Conservation (phyloP, 2,888 invertebrate species). For the Agrenia bidenticulata region DNA sequence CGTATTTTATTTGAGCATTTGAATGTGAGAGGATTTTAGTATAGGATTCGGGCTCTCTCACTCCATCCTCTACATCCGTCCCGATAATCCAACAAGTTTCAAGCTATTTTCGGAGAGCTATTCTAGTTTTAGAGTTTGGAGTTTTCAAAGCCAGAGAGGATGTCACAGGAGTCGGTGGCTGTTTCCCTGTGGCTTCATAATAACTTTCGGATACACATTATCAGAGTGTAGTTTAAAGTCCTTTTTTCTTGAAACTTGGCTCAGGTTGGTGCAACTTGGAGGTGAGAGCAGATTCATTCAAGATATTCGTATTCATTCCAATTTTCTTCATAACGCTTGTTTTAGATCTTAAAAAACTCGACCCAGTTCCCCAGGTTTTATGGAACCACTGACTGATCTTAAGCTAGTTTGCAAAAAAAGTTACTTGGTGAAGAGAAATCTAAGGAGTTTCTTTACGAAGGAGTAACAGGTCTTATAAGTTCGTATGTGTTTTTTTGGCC, state of each 20-base stretch:
- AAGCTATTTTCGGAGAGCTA: background rate
- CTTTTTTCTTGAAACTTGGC: slow-evolving; percentile 2
- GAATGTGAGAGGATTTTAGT: too few species aligned
- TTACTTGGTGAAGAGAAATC: too few species aligned
- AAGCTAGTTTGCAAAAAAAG: too few species aligned
- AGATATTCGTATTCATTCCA: background rate
- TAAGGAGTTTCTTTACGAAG: too few species aligned
- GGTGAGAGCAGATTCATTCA: too few species aligned
- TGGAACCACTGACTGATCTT: slow-evolving; percentile 30
- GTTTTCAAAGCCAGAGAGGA: too few species aligned
- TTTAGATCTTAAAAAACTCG: background rate
- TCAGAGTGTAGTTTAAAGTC: background rate
- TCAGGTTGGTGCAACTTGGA: background rate
- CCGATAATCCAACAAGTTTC: slow-evolving; percentile 7
- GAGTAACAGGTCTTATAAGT: too few species aligned
- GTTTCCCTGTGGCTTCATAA: slow-evolving; percentile 19
- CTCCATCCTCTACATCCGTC: too few species aligned
- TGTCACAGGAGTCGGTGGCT: slow-evolving; percentile 25
- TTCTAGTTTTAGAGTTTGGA: background rate
- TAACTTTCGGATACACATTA: slow-evolving; percentile 21
- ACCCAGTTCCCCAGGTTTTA: background rate
- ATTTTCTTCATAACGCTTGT: background rate
- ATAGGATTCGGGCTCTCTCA: too few species aligned
- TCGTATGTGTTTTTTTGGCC: too few species aligned
- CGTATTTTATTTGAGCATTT: too few species aligned